These are phyloP conservation scores for Petrocephalus sullivani DNA, from an alignment of 2,797 vertebrate genomes.

Conservation along the genomic window DNA sequence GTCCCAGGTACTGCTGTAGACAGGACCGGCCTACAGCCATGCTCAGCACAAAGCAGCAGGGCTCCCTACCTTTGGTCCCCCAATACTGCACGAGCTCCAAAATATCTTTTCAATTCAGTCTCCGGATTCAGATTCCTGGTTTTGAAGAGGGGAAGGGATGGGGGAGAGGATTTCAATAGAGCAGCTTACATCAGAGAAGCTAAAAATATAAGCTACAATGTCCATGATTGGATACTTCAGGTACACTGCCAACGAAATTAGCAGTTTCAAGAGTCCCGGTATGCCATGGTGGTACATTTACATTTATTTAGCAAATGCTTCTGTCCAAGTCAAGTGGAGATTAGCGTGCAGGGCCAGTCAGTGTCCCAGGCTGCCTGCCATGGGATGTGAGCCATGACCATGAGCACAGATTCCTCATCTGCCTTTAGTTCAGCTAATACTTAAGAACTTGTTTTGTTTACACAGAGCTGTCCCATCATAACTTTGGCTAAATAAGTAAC, in stretches of 20 bases:
- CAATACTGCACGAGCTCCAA: constrained; percentile 87
- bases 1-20: background rate
- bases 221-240: background rate
- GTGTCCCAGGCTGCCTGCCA: background rate
- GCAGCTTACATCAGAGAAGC: background rate
- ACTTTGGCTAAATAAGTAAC: background rate
- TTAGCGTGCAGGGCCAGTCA: background rate
- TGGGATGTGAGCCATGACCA: background rate
- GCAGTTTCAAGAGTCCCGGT: background rate
- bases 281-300: background rate
- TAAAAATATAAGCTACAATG: background rate
- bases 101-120: constrained; percentile 91
- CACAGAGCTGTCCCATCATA: background rate
- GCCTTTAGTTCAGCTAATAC: background rate
- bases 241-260: background rate
- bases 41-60: background rate
- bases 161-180: background rate
- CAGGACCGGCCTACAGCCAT: background rate
- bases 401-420: background rate
- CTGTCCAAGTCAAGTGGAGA: background rate
- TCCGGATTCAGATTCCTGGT: constrained; percentile 91
- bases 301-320: background rate
- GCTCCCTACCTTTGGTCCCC: constrained; percentile 84
- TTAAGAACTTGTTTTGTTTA: background rate
- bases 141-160: constrained; percentile 15